phyloP scores from a whole-genome alignment of 1,140 invertebrate species.

The Drosophila funebris region DNA sequence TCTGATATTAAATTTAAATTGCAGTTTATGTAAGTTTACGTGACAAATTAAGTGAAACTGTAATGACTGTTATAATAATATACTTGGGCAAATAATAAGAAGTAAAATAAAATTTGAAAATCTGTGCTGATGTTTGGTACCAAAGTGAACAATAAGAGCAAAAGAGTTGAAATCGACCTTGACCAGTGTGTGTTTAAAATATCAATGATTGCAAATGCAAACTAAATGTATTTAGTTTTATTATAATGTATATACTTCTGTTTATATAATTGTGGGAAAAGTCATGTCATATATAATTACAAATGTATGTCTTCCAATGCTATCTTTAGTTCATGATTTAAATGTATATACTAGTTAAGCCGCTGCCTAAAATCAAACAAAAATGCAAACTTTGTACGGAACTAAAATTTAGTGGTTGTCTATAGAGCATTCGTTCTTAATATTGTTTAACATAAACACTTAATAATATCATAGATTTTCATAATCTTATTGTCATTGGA shows the following conservation, averaged over 20 bases:
- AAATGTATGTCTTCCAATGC: slow-evolving; percentile 1
- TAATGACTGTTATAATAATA: too few species aligned
- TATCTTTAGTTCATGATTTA: slow-evolving; percentile 23
- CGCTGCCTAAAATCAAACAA: slow-evolving; percentile 48
- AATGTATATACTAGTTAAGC: slow-evolving; percentile 35
- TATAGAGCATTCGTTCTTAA: slow-evolving; percentile 31
- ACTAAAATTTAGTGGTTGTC: slow-evolving; percentile 8
- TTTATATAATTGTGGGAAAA: neutral
- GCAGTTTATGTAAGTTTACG: too few species aligned
- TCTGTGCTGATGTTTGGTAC: too few species aligned
- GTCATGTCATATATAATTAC: slow-evolving; percentile 7
- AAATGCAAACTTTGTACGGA: slow-evolving; percentile 50
- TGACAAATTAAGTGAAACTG: too few species aligned
- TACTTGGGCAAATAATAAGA: neutral
- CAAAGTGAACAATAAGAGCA: too few species aligned
- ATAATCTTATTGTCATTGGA: slow-evolving; percentile 71
- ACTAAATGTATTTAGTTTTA: neutral
- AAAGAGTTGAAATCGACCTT: too few species aligned
- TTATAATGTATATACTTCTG: neutral
- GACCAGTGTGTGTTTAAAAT: too few species aligned
- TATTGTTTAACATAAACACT: slow-evolving; percentile 41
- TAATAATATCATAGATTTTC: slow-evolving; percentile 41
- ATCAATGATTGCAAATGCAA: neutral
- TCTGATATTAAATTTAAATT: too few species aligned
- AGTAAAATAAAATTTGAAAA: neutral